Percentiles rank a stretch among this genome's conserved stretches.
These are phyloP conservation scores for Tribolium freemani DNA, from an alignment of 2,888 invertebrate genomes.

Conservation along the genomic window DNA sequence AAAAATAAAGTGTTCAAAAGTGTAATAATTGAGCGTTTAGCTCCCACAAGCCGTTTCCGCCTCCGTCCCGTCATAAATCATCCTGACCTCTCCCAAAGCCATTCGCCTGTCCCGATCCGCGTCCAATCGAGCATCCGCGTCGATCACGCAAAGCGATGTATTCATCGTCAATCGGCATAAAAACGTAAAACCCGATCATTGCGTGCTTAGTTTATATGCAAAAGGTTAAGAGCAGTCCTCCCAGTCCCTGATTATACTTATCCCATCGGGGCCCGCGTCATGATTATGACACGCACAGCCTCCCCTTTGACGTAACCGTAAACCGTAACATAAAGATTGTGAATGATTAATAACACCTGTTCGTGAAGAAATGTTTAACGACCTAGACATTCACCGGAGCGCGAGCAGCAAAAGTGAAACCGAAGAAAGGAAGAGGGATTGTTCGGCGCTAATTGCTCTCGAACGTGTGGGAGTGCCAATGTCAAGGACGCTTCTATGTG, in stretches of 20 bases:
- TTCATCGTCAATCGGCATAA: not conserved
- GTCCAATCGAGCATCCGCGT: constrained; percentile 22
- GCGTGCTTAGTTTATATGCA: constrained; percentile 13
- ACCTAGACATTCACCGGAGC: constrained; percentile 47
- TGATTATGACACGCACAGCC: constrained; percentile 34
- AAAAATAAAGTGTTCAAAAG: too few relatives aligned
- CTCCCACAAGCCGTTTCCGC: not conserved
- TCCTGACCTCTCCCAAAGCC: constrained; percentile 9
- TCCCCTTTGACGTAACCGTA: constrained; percentile 30
- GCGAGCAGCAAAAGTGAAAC: constrained; percentile 46
- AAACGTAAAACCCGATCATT: constrained; percentile 16
- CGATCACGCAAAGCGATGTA: not conserved
- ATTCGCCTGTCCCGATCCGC: constrained; percentile 5
- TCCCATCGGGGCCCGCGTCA: constrained; percentile 15
- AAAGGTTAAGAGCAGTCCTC: not conserved
- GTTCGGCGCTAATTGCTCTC: constrained; percentile 41
- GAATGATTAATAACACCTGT: constrained; percentile 46
- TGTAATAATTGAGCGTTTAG: too few relatives aligned
- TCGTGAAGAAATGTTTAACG: constrained; percentile 45
- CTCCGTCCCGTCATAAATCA: not conserved
- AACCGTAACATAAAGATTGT: constrained; percentile 34
- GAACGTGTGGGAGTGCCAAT: constrained; percentile 29
- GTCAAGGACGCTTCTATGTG: constrained; percentile 35
- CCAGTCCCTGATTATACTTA: constrained; percentile 22
- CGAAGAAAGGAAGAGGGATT: constrained; percentile 44